phyloP scores from a whole-genome alignment of 1,140 invertebrate genomes.

The Platyscapa corneri region DNA sequence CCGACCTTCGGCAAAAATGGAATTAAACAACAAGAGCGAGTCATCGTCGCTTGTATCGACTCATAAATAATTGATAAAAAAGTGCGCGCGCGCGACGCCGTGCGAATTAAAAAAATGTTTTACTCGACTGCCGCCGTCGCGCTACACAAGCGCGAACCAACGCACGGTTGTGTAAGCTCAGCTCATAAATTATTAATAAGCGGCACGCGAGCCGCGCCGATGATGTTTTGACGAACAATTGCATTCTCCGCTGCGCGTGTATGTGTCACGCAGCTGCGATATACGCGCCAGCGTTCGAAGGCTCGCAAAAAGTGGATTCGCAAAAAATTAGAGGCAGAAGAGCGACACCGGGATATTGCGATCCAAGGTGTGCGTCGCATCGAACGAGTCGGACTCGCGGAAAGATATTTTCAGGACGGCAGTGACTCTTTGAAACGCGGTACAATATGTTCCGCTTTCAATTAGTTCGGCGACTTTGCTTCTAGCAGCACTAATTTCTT shows the following conservation, averaged over 20 bases:
- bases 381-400: neutral
- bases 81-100: neutral
- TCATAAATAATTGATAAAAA: constrained; percentile 56
- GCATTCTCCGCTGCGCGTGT: neutral
- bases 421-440: neutral
- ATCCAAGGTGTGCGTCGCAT: neutral
- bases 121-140: neutral
- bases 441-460: no score
- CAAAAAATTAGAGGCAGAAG: neutral
- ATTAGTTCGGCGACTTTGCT: neutral
- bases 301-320: neutral
- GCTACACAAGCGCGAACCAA: neutral
- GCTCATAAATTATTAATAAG: constrained; percentile 52
- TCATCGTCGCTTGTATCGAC: constrained; percentile 40
- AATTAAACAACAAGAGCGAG: constrained; percentile 14
- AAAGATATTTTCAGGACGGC: neutral
- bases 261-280: neutral
- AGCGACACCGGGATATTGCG: neutral
- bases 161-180: neutral
- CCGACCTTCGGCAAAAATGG: neutral
- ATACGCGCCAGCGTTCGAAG: neutral
- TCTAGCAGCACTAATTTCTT: neutral
- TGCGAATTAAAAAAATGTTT: constrained; percentile 1
- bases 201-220: constrained; percentile 35
- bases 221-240: neutral